Conservation (phyloP, 2,113 vertebrate species). For the Dryoscopus gambensis region DNA sequence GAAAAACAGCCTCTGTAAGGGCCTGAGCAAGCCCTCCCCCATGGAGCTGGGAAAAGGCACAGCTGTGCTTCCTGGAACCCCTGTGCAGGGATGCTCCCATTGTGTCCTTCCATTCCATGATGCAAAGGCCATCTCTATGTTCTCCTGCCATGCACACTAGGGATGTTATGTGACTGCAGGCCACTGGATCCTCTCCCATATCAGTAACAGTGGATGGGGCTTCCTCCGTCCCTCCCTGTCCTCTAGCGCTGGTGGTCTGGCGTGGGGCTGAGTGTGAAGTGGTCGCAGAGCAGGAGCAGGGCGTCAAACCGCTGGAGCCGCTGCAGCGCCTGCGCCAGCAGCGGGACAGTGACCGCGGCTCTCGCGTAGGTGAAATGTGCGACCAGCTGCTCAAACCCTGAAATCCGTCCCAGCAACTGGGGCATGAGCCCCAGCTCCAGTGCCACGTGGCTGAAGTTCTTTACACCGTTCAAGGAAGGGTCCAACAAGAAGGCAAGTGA, state of each 20-base stretch:
- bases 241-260: neutral
- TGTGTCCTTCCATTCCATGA: rapidly evolving
- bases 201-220: neutral
- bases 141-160: neutral
- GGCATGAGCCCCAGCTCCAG: conserved; percentile 31
- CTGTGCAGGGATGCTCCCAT: neutral
- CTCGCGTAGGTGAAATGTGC: neutral
- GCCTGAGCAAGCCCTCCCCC: neutral
- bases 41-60: neutral
- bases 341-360: neutral
- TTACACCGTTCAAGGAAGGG: neutral
- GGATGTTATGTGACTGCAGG: neutral
- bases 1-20: neutral
- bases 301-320: conserved; percentile 45
- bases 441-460: conserved; percentile 59
- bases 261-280: neutral
- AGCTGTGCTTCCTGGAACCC: neutral
- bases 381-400: conserved; percentile 50
- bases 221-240: rapidly evolving
- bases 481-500: conserved; percentile 48
- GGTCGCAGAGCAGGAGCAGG: conserved; percentile 53
- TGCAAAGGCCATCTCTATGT: neutral
- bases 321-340: conserved; percentile 42
- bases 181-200: neutral
- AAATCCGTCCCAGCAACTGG: conserved; percentile 11